Evolutionary conservation across 2,797 vertebrate genomes (phyloP).

Genomic region (Mycteria americana): DNA sequence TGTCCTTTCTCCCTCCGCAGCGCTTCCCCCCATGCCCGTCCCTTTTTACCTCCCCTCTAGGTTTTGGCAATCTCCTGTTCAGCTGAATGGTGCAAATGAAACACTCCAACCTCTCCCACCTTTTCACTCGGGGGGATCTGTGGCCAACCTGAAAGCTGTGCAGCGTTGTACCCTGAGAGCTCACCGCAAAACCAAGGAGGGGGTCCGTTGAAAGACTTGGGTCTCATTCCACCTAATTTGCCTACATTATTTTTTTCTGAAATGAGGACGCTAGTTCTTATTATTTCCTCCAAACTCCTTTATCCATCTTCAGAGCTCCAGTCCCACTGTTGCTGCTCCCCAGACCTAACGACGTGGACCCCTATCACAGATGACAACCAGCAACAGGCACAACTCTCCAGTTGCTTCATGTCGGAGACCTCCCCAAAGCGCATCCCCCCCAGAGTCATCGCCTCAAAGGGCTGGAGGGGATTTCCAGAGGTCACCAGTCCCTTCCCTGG

Average conservation of each 20-base stretch:
- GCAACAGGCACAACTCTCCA: not conserved
- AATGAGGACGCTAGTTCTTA: not conserved
- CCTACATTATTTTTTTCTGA: not conserved
- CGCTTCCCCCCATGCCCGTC: not conserved
- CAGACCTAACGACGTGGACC: not conserved
- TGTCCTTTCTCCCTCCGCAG: not conserved
- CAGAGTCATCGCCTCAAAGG: not conserved
- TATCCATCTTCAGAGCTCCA: not conserved
- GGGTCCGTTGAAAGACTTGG: not conserved
- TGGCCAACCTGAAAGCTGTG: not conserved
- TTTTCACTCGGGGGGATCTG: not conserved
- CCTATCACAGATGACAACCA: not conserved
- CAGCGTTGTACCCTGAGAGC: not conserved
- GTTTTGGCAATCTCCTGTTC: not conserved
- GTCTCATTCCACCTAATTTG: not conserved
- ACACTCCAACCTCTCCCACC: not conserved
- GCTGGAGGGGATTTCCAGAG: not conserved
- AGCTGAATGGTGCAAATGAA: not conserved
- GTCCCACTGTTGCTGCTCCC: not conserved
- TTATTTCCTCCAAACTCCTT: not conserved
- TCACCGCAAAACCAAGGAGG: not conserved
- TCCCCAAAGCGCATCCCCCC: not conserved
- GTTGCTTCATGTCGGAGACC: not conserved
- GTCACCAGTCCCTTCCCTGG: not conserved
- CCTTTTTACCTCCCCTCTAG: not conserved